Percentiles rank a stretch among this genome's conserved stretches.
These are phyloP conservation scores for Sycobia sp. DNA, from an alignment of 1,140 invertebrate genomes.

Conservation along the genomic window DNA sequence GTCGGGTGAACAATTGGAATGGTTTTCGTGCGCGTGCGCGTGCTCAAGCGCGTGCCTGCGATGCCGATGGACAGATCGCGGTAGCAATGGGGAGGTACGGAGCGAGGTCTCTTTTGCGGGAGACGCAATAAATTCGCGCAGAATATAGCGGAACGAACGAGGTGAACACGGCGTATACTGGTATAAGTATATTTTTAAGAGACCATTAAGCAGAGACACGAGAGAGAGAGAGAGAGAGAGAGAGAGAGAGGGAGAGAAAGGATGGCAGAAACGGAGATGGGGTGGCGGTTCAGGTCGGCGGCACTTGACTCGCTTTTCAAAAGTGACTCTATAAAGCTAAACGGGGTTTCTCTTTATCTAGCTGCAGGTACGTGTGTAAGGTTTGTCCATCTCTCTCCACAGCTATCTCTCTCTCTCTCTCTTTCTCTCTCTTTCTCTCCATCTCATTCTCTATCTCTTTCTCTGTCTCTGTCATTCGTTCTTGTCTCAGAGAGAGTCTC, in stretches of 20 bases:
- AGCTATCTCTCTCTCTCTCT: not conserved
- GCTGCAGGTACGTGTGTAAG: not conserved
- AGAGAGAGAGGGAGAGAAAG: not conserved
- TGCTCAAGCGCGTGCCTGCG: too few species aligned
- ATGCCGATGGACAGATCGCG: too few species aligned
- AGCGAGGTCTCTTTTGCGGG: too few species aligned
- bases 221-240: too few species aligned
- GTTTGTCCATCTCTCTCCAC: not conserved
- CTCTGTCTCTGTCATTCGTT: not conserved
- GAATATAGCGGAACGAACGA: too few species aligned
- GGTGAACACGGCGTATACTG: too few species aligned
- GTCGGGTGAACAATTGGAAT: too few species aligned
- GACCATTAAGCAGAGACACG: too few species aligned
- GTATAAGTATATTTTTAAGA: too few species aligned
- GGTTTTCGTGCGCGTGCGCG: too few species aligned
- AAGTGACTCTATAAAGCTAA: slow-evolving; percentile 28
- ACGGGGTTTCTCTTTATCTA: slow-evolving; percentile 24
- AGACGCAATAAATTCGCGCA: too few species aligned
- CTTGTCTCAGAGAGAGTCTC: not conserved
- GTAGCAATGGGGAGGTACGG: too few species aligned
- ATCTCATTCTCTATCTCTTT: not conserved
- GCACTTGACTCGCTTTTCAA: slow-evolving; percentile 19
- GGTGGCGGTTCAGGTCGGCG: slow-evolving; percentile 2
- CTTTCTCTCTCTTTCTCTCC: not conserved
- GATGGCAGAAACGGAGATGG: not conserved